phyloP scores from a whole-genome alignment of 2,888 invertebrate genomes.

The Synergus japonicus region DNA sequence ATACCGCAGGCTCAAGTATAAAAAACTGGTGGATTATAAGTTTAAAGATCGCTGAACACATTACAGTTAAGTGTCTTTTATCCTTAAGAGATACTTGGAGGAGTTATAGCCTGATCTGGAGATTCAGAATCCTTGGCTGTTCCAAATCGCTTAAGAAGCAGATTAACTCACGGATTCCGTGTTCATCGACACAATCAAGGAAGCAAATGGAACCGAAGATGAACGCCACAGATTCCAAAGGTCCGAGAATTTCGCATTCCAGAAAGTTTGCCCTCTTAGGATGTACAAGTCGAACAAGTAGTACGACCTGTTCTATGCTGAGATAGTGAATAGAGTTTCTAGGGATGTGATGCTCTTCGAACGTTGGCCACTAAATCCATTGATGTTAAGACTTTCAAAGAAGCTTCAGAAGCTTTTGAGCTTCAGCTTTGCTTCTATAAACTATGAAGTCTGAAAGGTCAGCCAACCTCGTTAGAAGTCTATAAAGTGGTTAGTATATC shows the following conservation, averaged over 20 bases:
- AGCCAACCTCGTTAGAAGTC: slow-evolving; percentile 15
- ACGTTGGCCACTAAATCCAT: slow-evolving; percentile 14
- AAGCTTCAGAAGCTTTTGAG: slow-evolving; percentile 8
- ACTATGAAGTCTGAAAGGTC: slow-evolving; percentile 21
- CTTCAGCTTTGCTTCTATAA: slow-evolving; percentile 16
- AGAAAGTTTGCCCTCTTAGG: slow-evolving; percentile 8
- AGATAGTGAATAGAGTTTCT: slow-evolving; percentile 32
- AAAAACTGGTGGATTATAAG: not conserved
- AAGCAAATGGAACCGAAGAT: slow-evolving; percentile 5
- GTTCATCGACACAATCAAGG: slow-evolving; percentile 33
- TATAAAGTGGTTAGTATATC: slow-evolving; percentile 1
- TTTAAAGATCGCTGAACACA: not conserved
- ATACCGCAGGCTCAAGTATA: not conserved
- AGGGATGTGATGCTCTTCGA: slow-evolving; percentile 1
- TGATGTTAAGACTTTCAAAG: slow-evolving; percentile 7
- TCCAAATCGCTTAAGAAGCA: slow-evolving; percentile 1
- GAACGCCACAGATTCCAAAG: slow-evolving; percentile 10
- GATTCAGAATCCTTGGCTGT: not conserved
- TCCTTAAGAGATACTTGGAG: slow-evolving; percentile 6
- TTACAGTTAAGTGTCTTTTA: not conserved
- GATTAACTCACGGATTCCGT: slow-evolving; percentile 23
- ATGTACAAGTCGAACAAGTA: slow-evolving; percentile 8
- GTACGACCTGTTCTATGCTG: slow-evolving; percentile 16
- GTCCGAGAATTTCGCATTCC: slow-evolving; percentile 30
- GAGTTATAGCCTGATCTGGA: slow-evolving; percentile 14